Evolutionary conservation across 2,113 vertebrate genomes (phyloP).

Genomic region (Oreochromis niloticus): DNA sequence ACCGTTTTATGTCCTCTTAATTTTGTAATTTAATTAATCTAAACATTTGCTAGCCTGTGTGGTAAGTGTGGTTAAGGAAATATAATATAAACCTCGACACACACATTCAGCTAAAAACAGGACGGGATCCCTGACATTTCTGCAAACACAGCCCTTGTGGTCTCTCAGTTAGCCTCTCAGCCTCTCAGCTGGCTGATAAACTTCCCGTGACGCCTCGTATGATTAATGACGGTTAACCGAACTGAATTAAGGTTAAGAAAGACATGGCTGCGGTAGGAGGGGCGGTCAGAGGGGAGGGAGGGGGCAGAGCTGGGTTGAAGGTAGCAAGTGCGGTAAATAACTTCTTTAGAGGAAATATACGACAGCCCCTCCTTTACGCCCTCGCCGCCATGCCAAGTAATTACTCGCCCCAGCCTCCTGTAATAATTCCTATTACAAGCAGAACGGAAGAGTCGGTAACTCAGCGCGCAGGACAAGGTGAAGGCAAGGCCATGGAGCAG

Average conservation of each 20-base stretch:
- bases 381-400: conserved; percentile 93
- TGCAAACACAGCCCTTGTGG: conserved; percentile 2
- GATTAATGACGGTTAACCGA: conserved; percentile 94
- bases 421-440: conserved; percentile 99
- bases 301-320: conserved; percentile 17
- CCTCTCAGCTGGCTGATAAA: conserved; percentile 85
- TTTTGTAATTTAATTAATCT: not conserved
- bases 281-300: conserved; percentile 67
- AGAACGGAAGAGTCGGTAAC: conserved; percentile 98
- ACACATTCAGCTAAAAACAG: not conserved
- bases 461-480: conserved; percentile 98
- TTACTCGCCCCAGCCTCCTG: conserved; percentile 95
- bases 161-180: conserved; percentile 13
- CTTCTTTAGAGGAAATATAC: conserved; percentile 92
- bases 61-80: not conserved
- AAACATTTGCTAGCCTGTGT: not conserved
- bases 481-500: conserved; percentile 97
- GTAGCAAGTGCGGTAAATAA: conserved; percentile 85
- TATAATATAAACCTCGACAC: not conserved
- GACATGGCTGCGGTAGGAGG: conserved; percentile 81
- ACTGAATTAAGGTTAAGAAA: conserved; percentile 91
- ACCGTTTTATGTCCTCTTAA: not conserved
- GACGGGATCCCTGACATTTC: not conserved
- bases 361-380: conserved; percentile 75
- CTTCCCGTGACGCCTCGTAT: conserved; percentile 84